Evolutionary conservation across 2,888 invertebrate genomes (phyloP), one percentile per base, ranked within the genome.

Genomic region (Pristionchus arcanus): DNA sequence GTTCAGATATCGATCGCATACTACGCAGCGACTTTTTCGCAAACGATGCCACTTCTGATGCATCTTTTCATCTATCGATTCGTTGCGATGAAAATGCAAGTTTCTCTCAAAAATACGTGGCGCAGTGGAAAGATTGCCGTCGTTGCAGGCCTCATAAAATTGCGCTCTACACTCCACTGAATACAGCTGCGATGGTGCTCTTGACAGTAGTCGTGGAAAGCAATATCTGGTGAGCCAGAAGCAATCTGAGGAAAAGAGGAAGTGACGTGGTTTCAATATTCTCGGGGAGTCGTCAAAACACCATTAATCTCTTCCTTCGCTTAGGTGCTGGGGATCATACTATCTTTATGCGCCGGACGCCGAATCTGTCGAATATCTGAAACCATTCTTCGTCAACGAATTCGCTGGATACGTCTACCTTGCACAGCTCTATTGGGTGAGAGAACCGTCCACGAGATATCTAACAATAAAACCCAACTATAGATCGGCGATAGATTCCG

Each of bases 51-150:
- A 19, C 49, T 81, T 0, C 19, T 81, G 5, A 81, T 81, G 81
- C 81, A 81, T 28, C 81, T 81, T 9, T 81, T 81, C 28, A 81
- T 81, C 13, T 81, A 81, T 28, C 81, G 81, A 81, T 81, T 49
- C 28, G 0, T 81, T 1, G 81, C 81, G 0, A 53, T 81, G 49
- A 81, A 25, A 49, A 81, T n/a, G 81, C 53, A 37, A 21, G 3
- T 31, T 74, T 16, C 34, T 34, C 11, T 74, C 13, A 16, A 34
- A 34, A 34, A 74, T n/a, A n/a, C n/a, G n/a, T n/a, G n/a, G n/a
- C n/a, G 34, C 15, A 15, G 31, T 1, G 34, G 19, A 21, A 37
- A 37, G 31, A 34, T 25, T 74, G 37, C 37, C 37, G 3, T 7
- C 13, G 19, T 77, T 42, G 15, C 16, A 81, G 81, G 81, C 81